Conservation (phyloP, 2,888 invertebrate species). For the Nudaria mundana region DNA sequence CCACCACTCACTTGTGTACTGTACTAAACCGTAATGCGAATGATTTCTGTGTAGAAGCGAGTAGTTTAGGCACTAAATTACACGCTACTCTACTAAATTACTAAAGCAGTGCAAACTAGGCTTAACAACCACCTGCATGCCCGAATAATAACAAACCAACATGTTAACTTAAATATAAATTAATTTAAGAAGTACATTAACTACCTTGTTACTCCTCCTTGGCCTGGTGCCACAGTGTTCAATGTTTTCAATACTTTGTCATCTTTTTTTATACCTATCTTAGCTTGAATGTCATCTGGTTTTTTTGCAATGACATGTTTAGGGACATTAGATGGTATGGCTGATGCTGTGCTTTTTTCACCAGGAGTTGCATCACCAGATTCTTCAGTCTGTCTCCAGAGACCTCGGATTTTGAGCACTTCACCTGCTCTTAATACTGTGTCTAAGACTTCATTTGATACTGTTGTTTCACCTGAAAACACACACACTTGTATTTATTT, state of each 20-base stretch:
- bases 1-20: too few species aligned
- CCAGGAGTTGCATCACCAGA: conserved; percentile 47
- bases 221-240: conserved; percentile 50
- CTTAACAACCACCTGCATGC: too few species aligned
- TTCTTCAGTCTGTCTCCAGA: conserved; percentile 86
- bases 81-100: too few species aligned
- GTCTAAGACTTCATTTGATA: conserved; percentile 91
- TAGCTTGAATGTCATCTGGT: conserved; percentile 54
- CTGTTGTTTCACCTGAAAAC: conserved; percentile 86
- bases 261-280: conserved; percentile 72
- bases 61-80: too few species aligned
- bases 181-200: too few species aligned
- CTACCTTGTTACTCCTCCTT: conserved; percentile 57
- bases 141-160: too few species aligned
- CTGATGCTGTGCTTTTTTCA: conserved; percentile 49
- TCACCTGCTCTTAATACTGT: conserved; percentile 91
- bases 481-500: too few species aligned
- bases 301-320: conserved; percentile 53
- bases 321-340: conserved; percentile 39
- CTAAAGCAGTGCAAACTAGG: too few species aligned
- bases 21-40: too few species aligned
- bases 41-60: too few species aligned
- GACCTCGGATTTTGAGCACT: conserved; percentile 88
- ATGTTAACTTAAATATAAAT: neutral
- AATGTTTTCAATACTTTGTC: conserved; percentile 72